Evolutionary conservation across 2,113 vertebrate species (phyloP).

Genomic region (Neopipo cinnamomea): DNA sequence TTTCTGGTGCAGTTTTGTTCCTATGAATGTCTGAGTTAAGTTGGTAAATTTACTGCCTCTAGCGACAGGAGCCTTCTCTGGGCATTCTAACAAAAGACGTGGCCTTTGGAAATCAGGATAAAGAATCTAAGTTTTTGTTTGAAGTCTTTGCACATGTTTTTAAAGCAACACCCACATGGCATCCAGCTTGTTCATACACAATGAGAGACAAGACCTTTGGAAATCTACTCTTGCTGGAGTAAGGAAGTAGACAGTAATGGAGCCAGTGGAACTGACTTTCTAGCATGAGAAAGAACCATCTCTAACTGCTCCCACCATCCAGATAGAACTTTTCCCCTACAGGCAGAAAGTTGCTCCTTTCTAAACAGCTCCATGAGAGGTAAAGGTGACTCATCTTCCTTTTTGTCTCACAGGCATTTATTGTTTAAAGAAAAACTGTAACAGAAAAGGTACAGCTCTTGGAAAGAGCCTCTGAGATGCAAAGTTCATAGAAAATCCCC

Average conservation of each 20-base stretch:
- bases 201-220: neutral
- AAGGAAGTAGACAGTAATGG: neutral
- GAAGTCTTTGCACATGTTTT: neutral
- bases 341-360: neutral
- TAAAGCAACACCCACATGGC: neutral
- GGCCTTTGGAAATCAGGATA: neutral
- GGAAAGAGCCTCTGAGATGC: neutral
- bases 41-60: neutral
- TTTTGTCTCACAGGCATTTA: neutral
- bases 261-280: neutral
- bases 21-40: neutral
- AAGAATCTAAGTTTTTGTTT: neutral
- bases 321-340: neutral
- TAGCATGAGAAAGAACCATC: neutral
- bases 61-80: neutral
- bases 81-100: neutral
- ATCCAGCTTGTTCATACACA: neutral
- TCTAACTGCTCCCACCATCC: neutral
- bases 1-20: neutral
- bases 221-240: neutral
- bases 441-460: neutral
- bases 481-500: neutral
- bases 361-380: neutral
- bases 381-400: neutral
- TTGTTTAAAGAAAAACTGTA: neutral